A percentile compares a stretch with the other conserved stretches of the same genome.
Conservation (phyloP, 2,888 invertebrate genomes). For the Lacanobia oleracea region DNA sequence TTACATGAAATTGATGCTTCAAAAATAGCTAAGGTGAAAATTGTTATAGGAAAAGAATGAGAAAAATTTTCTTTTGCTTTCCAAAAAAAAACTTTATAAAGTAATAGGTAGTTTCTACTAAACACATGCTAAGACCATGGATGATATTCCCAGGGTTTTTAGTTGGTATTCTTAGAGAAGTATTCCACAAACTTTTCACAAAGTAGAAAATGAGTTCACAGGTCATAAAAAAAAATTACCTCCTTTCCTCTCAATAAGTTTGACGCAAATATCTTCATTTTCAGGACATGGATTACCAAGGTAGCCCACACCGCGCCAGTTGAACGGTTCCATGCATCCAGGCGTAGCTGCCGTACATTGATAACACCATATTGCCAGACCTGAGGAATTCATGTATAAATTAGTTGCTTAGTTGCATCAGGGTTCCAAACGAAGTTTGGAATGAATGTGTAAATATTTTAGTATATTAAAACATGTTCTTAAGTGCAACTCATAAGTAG, state of each 20-base stretch:
- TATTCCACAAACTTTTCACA: not conserved
- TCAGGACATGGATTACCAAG: slow-evolving; percentile 96
- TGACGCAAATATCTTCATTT: slow-evolving; percentile 96
- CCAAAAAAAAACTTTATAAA: no score
- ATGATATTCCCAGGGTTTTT: not conserved
- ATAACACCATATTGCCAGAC: slow-evolving; percentile 95
- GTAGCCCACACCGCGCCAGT: slow-evolving; percentile 94
- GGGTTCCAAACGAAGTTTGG: not conserved
- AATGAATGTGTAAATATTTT: not conserved
- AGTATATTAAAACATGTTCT: not conserved
- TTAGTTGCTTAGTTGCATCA: not conserved
- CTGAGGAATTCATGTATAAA: slow-evolving; percentile 73
- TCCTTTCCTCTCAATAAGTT: slow-evolving; percentile 96
- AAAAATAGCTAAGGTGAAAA: not conserved
- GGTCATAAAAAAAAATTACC: slow-evolving; percentile 87
- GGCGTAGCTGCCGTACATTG: slow-evolving; percentile 97
- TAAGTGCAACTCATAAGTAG: not conserved
- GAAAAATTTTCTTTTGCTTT: no score
- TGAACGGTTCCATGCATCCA: slow-evolving; percentile 96
- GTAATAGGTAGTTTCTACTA: no score
- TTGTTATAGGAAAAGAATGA: no score
- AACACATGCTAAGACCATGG: no score
- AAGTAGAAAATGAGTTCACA: not conserved
- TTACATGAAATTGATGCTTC: not conserved
- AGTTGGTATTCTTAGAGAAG: not conserved